phyloP scores from a whole-genome alignment of 2,797 vertebrate species.

The Sparidentex hasta region DNA sequence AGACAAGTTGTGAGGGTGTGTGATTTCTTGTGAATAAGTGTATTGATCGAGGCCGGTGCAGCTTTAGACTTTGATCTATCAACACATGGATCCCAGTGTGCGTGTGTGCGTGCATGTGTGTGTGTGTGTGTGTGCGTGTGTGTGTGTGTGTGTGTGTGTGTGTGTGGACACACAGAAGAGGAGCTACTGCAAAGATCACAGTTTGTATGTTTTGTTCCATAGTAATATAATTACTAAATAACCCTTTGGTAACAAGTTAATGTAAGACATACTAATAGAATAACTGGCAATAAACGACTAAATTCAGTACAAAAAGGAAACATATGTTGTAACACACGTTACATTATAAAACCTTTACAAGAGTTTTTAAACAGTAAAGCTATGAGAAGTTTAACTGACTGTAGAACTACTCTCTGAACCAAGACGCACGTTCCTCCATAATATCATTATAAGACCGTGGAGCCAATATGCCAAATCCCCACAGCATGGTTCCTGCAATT shows the following conservation, averaged over 20 bases:
- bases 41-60: slow-evolving; percentile 62
- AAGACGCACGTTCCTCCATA: neutral
- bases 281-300: neutral
- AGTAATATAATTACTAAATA: neutral
- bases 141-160: too few relatives aligned
- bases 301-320: too few relatives aligned
- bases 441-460: neutral
- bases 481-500: neutral
- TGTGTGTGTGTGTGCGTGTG: slow-evolving; percentile 9
- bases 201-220: slow-evolving; percentile 28
- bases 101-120: slow-evolving; percentile 6
- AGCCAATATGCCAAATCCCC: slow-evolving; percentile 18
- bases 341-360: neutral
- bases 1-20: slow-evolving; percentile 10
- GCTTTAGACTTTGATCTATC: slow-evolving; percentile 78
- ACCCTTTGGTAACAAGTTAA: slow-evolving; percentile 2
- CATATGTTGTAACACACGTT: neutral
- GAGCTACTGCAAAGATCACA: slow-evolving; percentile 5
- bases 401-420: slow-evolving; percentile 7
- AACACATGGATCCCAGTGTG: slow-evolving; percentile 45
- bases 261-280: neutral
- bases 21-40: slow-evolving; percentile 62
- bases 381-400: slow-evolving; percentile 6
- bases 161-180: neutral
- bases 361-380: neutral